Percentiles rank a stretch among this genome's conserved stretches.
phyloP scores from a whole-genome alignment of 2,888 invertebrate species.

The Sarcophaga carnaria region DNA sequence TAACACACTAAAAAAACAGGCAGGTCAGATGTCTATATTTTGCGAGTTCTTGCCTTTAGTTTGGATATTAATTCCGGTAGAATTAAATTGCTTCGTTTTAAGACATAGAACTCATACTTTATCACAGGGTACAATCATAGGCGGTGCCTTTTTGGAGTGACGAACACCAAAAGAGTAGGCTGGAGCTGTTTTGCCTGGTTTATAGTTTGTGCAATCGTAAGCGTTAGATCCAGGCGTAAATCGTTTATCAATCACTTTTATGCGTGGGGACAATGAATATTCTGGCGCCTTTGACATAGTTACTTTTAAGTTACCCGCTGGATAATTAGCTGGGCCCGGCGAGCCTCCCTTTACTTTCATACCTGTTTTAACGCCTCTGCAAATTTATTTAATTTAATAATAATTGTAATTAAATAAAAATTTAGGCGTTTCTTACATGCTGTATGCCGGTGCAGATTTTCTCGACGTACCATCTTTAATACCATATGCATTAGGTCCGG shows the following conservation, averaged over 20 bases:
- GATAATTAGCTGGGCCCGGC: slow-evolving; percentile 80
- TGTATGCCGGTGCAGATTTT: slow-evolving; percentile 75
- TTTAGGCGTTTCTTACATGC: slow-evolving; percentile 75
- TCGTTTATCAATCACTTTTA: slow-evolving; percentile 51
- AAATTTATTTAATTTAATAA: background rate
- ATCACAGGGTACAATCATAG: slow-evolving; percentile 80
- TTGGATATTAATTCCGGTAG: too few species aligned
- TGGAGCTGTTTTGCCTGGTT: slow-evolving; percentile 76
- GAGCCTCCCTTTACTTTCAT: slow-evolving; percentile 71
- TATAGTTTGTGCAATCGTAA: slow-evolving; percentile 77
- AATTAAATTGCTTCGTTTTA: background rate
- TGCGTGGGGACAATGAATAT: slow-evolving; percentile 75
- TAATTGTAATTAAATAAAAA: background rate
- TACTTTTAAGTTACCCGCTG: slow-evolving; percentile 72
- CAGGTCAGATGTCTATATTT: too few species aligned
- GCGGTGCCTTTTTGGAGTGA: slow-evolving; percentile 78
- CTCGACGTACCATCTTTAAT: slow-evolving; percentile 73
- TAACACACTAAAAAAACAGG: too few species aligned
- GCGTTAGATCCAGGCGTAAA: slow-evolving; percentile 77
- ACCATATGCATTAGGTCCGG: slow-evolving; percentile 78
- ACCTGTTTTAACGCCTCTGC: slow-evolving; percentile 75
- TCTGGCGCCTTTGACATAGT: slow-evolving; percentile 74
- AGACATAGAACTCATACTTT: slow-evolving; percentile 73
- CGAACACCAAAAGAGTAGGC: slow-evolving; percentile 79
- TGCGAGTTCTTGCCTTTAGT: too few species aligned